phyloP scores from a whole-genome alignment of 1,140 invertebrate species.

The Hylaeus anthracinus region DNA sequence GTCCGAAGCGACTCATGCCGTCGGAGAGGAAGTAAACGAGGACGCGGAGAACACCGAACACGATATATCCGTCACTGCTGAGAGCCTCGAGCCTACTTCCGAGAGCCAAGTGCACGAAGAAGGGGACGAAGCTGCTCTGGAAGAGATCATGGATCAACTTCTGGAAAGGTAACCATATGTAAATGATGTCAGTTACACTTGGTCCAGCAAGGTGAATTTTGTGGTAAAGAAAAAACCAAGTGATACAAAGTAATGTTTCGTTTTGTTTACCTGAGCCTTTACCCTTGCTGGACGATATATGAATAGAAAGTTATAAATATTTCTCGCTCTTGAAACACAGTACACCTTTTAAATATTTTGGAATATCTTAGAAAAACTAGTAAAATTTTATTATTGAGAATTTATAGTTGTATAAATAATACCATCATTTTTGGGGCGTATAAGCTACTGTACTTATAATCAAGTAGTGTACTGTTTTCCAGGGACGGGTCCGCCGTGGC shows the following conservation, averaged over 20 bases:
- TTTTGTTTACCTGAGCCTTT: too few species aligned
- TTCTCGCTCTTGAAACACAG: too few species aligned
- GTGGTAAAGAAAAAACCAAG: background rate
- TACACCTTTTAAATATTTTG: too few species aligned
- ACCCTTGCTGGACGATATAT: background rate
- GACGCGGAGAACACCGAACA: constrained; percentile 86
- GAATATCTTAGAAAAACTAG: background rate
- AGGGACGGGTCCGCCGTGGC: constrained; percentile 77
- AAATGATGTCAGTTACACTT: constrained; percentile 19
- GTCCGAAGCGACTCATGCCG: constrained; percentile 82
- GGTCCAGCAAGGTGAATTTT: constrained; percentile 2
- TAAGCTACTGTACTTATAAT: constrained; percentile 76
- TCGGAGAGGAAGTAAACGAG: constrained; percentile 86
- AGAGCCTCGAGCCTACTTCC: constrained; percentile 82
- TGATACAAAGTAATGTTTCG: background rate
- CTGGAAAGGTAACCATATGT: constrained; percentile 81
- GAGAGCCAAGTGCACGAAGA: constrained; percentile 81
- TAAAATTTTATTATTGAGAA: constrained; percentile 5
- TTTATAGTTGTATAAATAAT: constrained; percentile 13
- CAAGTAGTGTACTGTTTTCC: constrained; percentile 79
- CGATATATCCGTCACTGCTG: constrained; percentile 84
- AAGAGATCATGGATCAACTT: constrained; percentile 87
- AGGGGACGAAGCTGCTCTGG: constrained; percentile 82
- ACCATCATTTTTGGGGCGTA: constrained; percentile 21
- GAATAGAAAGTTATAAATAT: background rate